These are phyloP conservation scores for Cylloceria caligata DNA, from an alignment of 2,888 invertebrate species.

Conservation along the genomic window DNA sequence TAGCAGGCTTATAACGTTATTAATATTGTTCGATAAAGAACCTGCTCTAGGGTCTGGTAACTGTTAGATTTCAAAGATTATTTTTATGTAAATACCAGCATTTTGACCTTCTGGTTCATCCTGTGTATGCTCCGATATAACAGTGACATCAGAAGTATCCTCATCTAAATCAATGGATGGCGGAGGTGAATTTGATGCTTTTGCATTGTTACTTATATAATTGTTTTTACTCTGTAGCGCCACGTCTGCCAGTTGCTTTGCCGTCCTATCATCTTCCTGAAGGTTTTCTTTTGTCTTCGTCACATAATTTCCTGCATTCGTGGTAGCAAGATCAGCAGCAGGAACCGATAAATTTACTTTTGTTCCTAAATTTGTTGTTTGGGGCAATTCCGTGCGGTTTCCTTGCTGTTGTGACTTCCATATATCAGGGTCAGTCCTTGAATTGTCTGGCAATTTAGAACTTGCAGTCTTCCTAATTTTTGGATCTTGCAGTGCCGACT, in stretches of 20 bases:
- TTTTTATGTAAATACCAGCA: not conserved
- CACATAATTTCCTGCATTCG: not conserved
- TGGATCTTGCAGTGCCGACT: not conserved
- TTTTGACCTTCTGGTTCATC: not conserved
- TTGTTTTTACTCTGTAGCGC: too few species aligned
- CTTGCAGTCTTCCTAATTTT: too few species aligned
- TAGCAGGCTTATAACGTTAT: not conserved
- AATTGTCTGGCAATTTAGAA: not conserved
- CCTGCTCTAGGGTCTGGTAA: not conserved
- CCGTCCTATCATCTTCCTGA: not conserved
- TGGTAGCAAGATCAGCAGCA: not conserved
- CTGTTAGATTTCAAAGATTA: not conserved
- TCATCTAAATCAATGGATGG: not conserved
- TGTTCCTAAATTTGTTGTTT: too few species aligned
- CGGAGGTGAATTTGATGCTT: not conserved
- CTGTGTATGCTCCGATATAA: slow-evolving; percentile 32
- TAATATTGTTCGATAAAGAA: not conserved
- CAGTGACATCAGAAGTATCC: not conserved
- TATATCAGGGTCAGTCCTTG: not conserved
- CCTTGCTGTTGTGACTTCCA: not conserved
- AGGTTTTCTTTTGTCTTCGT: not conserved
- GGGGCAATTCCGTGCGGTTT: too few species aligned
- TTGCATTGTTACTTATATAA: too few species aligned
- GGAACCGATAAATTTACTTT: too few species aligned
- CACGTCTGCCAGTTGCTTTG: not conserved